A percentile compares a stretch with the other conserved stretches of the same genome.
Evolutionary conservation across 2,888 invertebrate genomes (phyloP).

Genomic region (Bursaphelenchus okinawaensis): DNA sequence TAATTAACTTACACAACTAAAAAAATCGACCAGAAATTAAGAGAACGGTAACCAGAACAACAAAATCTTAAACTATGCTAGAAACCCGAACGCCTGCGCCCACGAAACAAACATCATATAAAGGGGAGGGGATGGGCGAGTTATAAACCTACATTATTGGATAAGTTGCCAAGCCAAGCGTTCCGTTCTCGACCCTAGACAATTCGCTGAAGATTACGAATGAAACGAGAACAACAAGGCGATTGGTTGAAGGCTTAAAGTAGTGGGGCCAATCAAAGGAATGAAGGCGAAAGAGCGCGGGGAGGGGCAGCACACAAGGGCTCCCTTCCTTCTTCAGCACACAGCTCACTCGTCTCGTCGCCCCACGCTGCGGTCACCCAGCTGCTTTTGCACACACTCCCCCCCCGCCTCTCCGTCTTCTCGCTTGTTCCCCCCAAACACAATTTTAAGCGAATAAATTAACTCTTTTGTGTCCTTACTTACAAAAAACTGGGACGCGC

Average conservation of each 20-base stretch:
- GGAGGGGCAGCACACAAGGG: neutral
- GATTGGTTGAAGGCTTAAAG: constrained; percentile 2
- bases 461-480: too few species aligned
- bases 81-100: neutral
- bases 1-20: too few species aligned
- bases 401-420: constrained; percentile 8
- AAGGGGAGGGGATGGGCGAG: constrained; percentile 1
- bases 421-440: constrained; percentile 1
- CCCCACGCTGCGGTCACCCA: neutral
- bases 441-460: too few species aligned
- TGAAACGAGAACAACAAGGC: neutral
- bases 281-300: neutral
- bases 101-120: neutral
- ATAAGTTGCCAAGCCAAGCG: neutral
- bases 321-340: neutral
- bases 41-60: too few species aligned
- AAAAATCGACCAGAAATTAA: too few species aligned
- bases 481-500: too few species aligned
- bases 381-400: neutral
- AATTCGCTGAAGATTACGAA: constrained; percentile 1
- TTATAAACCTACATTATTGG: neutral
- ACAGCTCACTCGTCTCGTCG: constrained; percentile 1
- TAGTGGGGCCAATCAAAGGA: constrained; percentile 3
- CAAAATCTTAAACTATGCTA: too few species aligned
- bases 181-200: neutral